Conservation (phyloP, 1,140 invertebrate genomes). For the Drosophila mauritiana region DNA sequence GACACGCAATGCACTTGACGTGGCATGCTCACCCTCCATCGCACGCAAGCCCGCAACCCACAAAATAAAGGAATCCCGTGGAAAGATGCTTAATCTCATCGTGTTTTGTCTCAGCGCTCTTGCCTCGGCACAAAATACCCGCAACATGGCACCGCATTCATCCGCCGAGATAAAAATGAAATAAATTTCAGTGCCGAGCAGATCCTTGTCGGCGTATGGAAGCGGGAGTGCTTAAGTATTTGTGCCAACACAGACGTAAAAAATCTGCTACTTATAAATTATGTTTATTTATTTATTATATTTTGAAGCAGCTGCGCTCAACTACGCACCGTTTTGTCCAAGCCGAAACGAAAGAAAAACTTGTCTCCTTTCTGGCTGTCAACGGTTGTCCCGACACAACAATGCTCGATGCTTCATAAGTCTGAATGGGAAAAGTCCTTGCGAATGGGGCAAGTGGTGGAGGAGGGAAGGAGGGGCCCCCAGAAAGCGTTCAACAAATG, state of each 20-base stretch:
- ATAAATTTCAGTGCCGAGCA: slow-evolving; percentile 22
- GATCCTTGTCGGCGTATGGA: slow-evolving; percentile 31
- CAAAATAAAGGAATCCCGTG: slow-evolving; percentile 7
- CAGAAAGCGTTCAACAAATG: slow-evolving; percentile 73
- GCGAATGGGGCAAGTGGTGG: too few relatives aligned
- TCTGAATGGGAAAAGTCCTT: slow-evolving; percentile 46
- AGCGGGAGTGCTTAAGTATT: slow-evolving; percentile 60
- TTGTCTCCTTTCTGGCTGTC: slow-evolving; percentile 54
- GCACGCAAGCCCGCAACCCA: neutral
- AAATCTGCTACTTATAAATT: slow-evolving; percentile 83
- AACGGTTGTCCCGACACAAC: slow-evolving; percentile 51
- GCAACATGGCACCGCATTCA: slow-evolving; percentile 64
- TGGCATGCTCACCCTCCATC: neutral
- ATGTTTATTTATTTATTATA: slow-evolving; percentile 84
- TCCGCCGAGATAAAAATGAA: slow-evolving; percentile 48
- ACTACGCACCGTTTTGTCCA: slow-evolving; percentile 73
- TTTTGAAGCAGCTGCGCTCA: slow-evolving; percentile 78
- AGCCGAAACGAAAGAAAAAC: slow-evolving; percentile 42
- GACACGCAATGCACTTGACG: slow-evolving; percentile 46
- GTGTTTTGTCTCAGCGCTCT: slow-evolving; percentile 54
- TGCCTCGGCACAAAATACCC: slow-evolving; percentile 62
- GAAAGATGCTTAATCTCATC: slow-evolving; percentile 37
- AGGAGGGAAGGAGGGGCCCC: slow-evolving; percentile 7
- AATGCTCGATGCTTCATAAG: slow-evolving; percentile 68
- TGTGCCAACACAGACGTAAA: slow-evolving; percentile 77